Base-by-base conservation (phyloP, 2,797 vertebrate species). In the Hyperoplus lanceolatus region DNA sequence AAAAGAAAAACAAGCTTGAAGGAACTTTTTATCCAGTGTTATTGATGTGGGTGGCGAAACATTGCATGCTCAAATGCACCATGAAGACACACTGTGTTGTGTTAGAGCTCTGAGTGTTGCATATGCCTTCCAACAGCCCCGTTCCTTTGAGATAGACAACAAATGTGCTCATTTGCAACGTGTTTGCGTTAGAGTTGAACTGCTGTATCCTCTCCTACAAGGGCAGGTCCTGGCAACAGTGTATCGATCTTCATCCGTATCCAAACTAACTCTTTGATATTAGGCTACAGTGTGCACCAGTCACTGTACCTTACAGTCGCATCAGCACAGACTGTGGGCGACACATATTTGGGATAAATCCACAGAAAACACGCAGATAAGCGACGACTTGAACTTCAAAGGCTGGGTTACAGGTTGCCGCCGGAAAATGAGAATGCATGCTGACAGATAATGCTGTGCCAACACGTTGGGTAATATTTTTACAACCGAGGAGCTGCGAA, bases 21-120 rank as follows among this genome's bases (percentile, higher is more conserved):
- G 62, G n/a, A 83, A 81, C 86, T 75, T 78, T 29, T 67, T 87
- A 87, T 88, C 91, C 93, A 78, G 89, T 92, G 84, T 91, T 90
- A 84, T 84, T 86, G 79, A 79, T 55, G 81, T 75, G 71, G 42
- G 71, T 77, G 73, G 73, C 56, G 65, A 70, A 77, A 62, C 77
- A 73, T 5, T 71, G 82, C 72, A 49, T 69, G 77, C 57, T 69
- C 81, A 66, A 66, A 59, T 69, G 66, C 82, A 79, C 85, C 69
- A 39, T 75, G 70, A 55, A 86, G 80, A 68, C 79, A 75, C 84
- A 73, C 56, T 71, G 84, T 65, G 84, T 66, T 62, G 70, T 61
- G 62, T 65, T 42, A 46, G 75, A 86, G 70, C 54, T 54, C 54
- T 56, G 78, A 62, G 81, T 76, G 80, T 29, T 77, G 86, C 89